phyloP scores from a whole-genome alignment of 2,888 invertebrate species.

The Scrobipalpa atriplicella region DNA sequence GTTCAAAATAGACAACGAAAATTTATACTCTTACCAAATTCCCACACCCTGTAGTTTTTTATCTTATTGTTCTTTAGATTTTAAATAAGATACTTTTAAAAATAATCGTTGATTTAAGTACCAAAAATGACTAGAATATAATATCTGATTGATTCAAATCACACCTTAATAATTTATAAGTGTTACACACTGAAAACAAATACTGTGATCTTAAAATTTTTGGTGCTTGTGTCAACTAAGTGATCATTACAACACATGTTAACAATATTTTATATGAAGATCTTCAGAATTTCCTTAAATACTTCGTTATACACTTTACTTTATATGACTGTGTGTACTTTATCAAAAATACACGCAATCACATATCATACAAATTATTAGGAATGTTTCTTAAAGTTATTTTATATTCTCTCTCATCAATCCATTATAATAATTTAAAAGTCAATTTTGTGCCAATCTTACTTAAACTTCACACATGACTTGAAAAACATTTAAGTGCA shows the following conservation, averaged over 20 bases:
- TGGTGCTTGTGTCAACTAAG: conserved; percentile 49
- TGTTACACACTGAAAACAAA: conserved; percentile 43
- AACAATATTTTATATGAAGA: conserved; percentile 6
- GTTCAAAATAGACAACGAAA: conserved; percentile 23
- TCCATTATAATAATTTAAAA: conserved; percentile 30
- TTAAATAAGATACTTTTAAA: neutral
- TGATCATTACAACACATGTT: conserved; percentile 32
- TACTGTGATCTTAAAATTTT: conserved; percentile 44
- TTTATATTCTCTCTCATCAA: conserved; percentile 32
- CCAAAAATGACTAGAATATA: conserved; percentile 48
- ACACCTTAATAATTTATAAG: conserved; percentile 39
- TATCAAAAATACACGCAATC: neutral
- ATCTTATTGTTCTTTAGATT: conserved; percentile 31
- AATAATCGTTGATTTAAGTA: conserved; percentile 29
- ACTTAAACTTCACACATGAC: conserved; percentile 32
- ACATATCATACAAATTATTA: neutral
- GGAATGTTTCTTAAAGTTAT: neutral
- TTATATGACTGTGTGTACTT: neutral
- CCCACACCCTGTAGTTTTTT: conserved; percentile 52
- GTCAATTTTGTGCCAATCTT: conserved; percentile 37
- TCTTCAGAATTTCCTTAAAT: neutral
- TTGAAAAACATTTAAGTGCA: conserved; percentile 44
- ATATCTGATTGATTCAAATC: conserved; percentile 39
- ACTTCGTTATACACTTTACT: neutral
- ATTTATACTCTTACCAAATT: conserved; percentile 41